Conservation (phyloP, 2,888 invertebrate species). For the Sinohyriopsis cumingii region DNA sequence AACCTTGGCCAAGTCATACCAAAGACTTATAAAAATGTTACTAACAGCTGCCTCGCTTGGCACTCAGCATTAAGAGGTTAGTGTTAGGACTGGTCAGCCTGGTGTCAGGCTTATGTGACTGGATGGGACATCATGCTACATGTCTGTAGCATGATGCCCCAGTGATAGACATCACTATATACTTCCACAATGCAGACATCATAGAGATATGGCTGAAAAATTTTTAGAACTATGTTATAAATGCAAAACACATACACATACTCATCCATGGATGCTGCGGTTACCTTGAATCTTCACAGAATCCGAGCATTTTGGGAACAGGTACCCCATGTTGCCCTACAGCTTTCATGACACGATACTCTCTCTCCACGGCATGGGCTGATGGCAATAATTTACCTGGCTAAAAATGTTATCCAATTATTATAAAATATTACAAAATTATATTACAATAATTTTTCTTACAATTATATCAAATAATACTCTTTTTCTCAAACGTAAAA, state of each 20-base stretch:
- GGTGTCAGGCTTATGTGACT: too few species aligned
- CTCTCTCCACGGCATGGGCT: constrained; percentile 73
- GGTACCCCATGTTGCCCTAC: constrained; percentile 68
- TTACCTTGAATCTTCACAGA: constrained; percentile 66
- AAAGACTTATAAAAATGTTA: too few species aligned
- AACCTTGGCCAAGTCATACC: too few species aligned
- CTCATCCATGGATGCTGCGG: background rate
- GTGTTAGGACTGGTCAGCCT: too few species aligned
- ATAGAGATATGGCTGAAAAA: too few species aligned
- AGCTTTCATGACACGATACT: constrained; percentile 71
- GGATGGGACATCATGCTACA: too few species aligned
- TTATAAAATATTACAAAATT: background rate
- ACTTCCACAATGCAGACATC: too few species aligned
- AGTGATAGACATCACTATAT: too few species aligned
- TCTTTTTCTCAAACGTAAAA: too few species aligned
- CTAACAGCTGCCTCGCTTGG: too few species aligned
- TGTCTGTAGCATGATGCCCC: too few species aligned
- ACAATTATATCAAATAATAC: background rate
- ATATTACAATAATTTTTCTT: background rate
- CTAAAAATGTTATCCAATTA: constrained; percentile 46
- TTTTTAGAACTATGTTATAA: background rate
- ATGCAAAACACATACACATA: background rate
- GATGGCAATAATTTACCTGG: constrained; percentile 72
- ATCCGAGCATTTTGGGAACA: constrained; percentile 68
- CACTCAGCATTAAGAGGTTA: too few species aligned